These are phyloP conservation scores for Caracal caracal DNA, from an alignment of 2,113 vertebrate genomes.

Conservation along the genomic window DNA sequence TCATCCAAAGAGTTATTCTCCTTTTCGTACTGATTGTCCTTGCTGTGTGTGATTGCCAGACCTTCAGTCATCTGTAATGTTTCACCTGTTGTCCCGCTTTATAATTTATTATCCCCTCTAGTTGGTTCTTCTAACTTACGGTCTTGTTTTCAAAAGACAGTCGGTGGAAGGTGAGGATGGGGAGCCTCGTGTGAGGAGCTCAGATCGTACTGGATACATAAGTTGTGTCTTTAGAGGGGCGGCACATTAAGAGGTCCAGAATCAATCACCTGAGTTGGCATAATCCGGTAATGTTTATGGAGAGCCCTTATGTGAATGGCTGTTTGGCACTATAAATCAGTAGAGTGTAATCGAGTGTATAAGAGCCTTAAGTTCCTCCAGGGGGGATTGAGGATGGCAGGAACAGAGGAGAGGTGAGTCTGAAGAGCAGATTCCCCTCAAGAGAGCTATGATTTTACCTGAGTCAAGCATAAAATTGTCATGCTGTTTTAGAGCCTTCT, in stretches of 20 bases:
- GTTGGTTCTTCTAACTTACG: neutral
- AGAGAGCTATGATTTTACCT: conserved; percentile 69
- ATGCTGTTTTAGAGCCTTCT: conserved; percentile 40
- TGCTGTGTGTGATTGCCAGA: neutral
- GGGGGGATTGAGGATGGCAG: conserved; percentile 42
- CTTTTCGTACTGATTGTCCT: neutral
- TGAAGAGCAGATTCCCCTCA: conserved; percentile 58
- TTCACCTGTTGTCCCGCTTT: neutral
- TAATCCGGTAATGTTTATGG: conserved; percentile 70
- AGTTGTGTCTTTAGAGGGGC: conserved; percentile 13
- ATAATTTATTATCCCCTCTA: neutral
- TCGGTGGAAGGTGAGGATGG: neutral
- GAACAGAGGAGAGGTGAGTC: conserved; percentile 58
- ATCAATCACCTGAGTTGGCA: conserved; percentile 65
- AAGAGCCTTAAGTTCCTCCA: conserved; percentile 67
- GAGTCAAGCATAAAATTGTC: conserved; percentile 66
- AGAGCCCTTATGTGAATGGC: conserved; percentile 71
- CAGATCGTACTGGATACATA: neutral
- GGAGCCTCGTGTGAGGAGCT: conserved; percentile 9
- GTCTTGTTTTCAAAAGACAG: neutral
- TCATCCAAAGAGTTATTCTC: neutral
- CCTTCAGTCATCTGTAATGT: neutral
- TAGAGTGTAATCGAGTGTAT: conserved; percentile 66
- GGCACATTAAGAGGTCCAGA: conserved; percentile 56
- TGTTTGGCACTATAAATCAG: conserved; percentile 71